These are phyloP conservation scores for Sebastes fasciatus DNA, from an alignment of 2,113 vertebrate species.

Conservation along the genomic window DNA sequence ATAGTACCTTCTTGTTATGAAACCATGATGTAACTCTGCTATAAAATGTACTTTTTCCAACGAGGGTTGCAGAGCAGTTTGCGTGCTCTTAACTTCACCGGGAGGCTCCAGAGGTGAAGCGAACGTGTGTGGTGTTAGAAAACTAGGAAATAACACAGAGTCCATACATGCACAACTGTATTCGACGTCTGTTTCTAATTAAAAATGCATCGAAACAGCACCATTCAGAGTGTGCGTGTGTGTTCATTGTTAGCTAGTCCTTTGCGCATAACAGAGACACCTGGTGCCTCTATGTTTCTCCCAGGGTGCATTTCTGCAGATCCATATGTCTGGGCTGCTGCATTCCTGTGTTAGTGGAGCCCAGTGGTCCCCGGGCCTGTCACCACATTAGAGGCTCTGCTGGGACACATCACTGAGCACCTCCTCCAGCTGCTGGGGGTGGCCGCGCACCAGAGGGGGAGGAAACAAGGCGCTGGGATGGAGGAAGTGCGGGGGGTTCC, in stretches of 20 bases:
- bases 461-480: conserved; percentile 20
- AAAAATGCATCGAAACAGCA: conserved; percentile 41
- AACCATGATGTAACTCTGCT: conserved; percentile 71
- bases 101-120: conserved; percentile 50
- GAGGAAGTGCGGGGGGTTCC: conserved; percentile 57
- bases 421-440: conserved; percentile 74
- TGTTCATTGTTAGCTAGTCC: conserved; percentile 32
- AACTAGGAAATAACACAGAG: conserved; percentile 15
- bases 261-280: conserved; percentile 53
- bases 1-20: conserved; percentile 74
- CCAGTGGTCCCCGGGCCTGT: conserved; percentile 68
- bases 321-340: conserved; percentile 56
- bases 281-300: conserved; percentile 60
- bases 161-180: conserved; percentile 10
- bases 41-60: conserved; percentile 80
- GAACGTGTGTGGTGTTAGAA: conserved; percentile 18
- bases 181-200: conserved; percentile 55
- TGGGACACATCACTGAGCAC: conserved; percentile 79
- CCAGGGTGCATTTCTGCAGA: conserved; percentile 63
- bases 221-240: conserved; percentile 5
- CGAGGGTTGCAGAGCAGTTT: conserved; percentile 40
- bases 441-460: conserved; percentile 38
- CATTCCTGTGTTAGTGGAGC: conserved; percentile 63
- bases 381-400: conserved; percentile 77
- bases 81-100: conserved; percentile 55